A percentile compares a stretch with the other conserved stretches of the same genome.
Evolutionary conservation across 2,113 vertebrate species (phyloP).

Genomic region (Mobula birostris): DNA sequence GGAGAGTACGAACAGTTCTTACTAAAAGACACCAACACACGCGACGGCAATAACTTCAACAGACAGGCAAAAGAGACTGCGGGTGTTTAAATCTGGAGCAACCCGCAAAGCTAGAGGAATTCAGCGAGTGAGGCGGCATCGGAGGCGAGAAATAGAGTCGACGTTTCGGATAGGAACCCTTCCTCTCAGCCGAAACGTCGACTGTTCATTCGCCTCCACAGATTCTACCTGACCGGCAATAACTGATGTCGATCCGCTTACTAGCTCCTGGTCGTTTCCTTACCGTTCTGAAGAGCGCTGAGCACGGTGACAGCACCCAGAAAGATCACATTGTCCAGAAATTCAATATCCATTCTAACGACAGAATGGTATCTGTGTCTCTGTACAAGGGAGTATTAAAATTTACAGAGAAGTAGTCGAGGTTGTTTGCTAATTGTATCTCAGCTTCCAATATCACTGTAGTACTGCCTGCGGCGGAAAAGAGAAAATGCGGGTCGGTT

Average conservation of each 20-base stretch:
- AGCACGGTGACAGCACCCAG: constrained; percentile 74
- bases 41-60: not conserved
- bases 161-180: no score
- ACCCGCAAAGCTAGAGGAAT: no score
- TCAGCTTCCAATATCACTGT: not conserved
- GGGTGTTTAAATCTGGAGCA: no score
- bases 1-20: constrained; percentile 33
- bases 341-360: constrained; percentile 61
- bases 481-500: not conserved
- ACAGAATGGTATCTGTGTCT: not conserved
- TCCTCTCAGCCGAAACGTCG: no score
- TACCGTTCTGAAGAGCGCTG: constrained; percentile 83
- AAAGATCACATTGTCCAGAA: constrained; percentile 71
- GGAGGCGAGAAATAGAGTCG: no score
- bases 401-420: not conserved
- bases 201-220: no score
- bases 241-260: not conserved
- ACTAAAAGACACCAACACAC: not conserved
- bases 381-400: not conserved
- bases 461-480: not conserved
- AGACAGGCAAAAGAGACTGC: no score
- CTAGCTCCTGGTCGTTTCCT: constrained; percentile 42
- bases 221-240: no score
- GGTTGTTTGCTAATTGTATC: not conserved
- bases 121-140: no score